These are phyloP conservation scores for Nebria ingens DNA, from an alignment of 1,140 invertebrate species.

Conservation along the genomic window DNA sequence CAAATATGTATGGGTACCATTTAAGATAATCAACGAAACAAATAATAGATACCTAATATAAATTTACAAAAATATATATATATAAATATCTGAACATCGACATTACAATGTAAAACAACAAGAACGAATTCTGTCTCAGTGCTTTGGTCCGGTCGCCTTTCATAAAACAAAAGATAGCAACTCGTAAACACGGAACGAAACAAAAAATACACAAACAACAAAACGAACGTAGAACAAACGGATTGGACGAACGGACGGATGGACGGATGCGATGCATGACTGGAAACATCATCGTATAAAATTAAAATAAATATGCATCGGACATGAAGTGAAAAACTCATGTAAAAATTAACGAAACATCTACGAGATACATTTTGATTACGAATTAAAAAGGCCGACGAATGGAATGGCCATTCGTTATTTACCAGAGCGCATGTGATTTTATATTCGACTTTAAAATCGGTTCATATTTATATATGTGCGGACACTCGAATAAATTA, in stretches of 20 bases:
- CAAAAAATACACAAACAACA: slow-evolving; percentile 1
- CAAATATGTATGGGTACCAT: too few relatives aligned
- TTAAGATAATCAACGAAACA: too few relatives aligned
- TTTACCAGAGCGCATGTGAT: too few relatives aligned
- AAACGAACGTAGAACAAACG: background rate
- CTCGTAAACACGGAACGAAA: background rate
- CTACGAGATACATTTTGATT: slow-evolving; percentile 8
- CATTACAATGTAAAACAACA: too few relatives aligned
- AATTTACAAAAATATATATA: too few relatives aligned
- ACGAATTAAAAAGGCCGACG: background rate
- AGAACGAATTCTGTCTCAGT: too few relatives aligned
- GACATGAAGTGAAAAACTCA: slow-evolving; percentile 5
- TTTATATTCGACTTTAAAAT: slow-evolving; percentile 9
- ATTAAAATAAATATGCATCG: slow-evolving; percentile 9
- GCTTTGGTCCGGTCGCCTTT: too few relatives aligned
- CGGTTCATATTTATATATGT: slow-evolving; percentile 5
- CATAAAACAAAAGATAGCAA: slow-evolving; percentile 4
- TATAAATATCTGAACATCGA: too few relatives aligned
- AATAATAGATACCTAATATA: too few relatives aligned
- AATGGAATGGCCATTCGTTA: background rate
- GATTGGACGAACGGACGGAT: background rate
- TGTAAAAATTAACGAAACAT: slow-evolving; percentile 9
- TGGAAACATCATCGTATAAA: slow-evolving; percentile 5
- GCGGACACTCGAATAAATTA: background rate
- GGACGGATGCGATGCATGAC: background rate